Evolutionary conservation across 2,113 vertebrate species (phyloP).

Genomic region (Apeltes quadracus): DNA sequence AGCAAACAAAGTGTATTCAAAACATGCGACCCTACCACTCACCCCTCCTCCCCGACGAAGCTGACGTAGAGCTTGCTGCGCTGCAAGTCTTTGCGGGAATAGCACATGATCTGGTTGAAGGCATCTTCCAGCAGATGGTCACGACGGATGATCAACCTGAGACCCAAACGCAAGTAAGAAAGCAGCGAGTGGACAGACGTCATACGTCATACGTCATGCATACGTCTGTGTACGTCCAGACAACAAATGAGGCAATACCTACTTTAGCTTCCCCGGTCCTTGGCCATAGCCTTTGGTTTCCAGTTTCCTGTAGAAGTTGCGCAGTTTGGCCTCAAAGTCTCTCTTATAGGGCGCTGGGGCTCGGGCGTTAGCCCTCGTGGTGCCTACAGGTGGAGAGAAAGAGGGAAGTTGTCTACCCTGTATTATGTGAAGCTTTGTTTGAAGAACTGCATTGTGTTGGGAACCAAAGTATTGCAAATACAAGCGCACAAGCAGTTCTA

Average conservation of each 20-base stretch:
- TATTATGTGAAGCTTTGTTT: background rate
- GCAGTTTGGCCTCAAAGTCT: slow-evolving; percentile 94
- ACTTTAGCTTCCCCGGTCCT: slow-evolving; percentile 94
- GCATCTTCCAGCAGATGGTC: slow-evolving; percentile 93
- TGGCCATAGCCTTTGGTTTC: slow-evolving; percentile 96
- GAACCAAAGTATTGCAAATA: background rate
- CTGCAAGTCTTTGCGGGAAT: slow-evolving; percentile 93
- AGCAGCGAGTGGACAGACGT: background rate
- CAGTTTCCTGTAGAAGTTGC: slow-evolving; percentile 93
- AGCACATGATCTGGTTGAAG: slow-evolving; percentile 96
- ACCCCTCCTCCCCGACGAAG: slow-evolving; percentile 95
- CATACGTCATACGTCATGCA: too few species aligned
- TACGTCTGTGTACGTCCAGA: background rate
- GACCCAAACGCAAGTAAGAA: background rate
- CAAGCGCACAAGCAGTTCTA: background rate
- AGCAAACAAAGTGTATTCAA: too few species aligned
- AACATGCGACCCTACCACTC: slow-evolving; percentile 22
- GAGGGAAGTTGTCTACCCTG: background rate
- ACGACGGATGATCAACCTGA: slow-evolving; percentile 90
- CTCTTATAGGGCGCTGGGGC: slow-evolving; percentile 93
- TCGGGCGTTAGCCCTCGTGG: slow-evolving; percentile 91
- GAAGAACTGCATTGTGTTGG: background rate
- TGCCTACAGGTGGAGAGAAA: slow-evolving; percentile 75
- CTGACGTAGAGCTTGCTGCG: slow-evolving; percentile 93
- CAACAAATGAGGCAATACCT: slow-evolving; percentile 16